These are phyloP conservation scores for Leptopilina boulardi DNA, from an alignment of 1,140 invertebrate genomes.

Conservation along the genomic window DNA sequence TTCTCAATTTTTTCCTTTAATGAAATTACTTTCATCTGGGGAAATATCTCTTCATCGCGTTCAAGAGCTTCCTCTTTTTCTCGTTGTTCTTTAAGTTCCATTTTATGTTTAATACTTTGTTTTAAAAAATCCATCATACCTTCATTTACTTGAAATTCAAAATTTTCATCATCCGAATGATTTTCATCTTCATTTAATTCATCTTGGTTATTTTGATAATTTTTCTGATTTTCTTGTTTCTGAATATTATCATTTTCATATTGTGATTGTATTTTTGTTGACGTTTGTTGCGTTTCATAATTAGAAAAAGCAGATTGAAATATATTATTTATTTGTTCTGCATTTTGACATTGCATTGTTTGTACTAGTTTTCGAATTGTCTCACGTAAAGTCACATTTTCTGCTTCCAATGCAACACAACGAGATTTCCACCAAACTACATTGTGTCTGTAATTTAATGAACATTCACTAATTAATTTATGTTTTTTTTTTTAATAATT, in stretches of 20 bases:
- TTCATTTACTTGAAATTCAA: conserved; percentile 80
- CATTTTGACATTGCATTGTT: not conserved
- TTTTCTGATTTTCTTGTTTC: not conserved
- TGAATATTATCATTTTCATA: not conserved
- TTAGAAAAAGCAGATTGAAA: not conserved
- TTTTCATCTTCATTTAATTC: conserved; percentile 14
- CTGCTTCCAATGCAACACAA: conserved; percentile 80
- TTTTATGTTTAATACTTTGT: conserved; percentile 78
- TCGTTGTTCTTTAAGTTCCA: conserved; percentile 72
- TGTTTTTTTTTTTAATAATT: not conserved
- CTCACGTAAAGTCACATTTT: conserved; percentile 79
- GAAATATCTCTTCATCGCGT: conserved; percentile 35
- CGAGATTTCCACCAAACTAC: conserved; percentile 82
- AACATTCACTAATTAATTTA: conserved; percentile 31
- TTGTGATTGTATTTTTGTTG: not conserved
- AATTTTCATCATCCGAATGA: conserved; percentile 57
- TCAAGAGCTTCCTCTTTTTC: conserved; percentile 59
- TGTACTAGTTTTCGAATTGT: not conserved
- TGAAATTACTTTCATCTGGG: conserved; percentile 53
- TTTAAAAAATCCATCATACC: conserved; percentile 81
- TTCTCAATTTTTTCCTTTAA: conserved; percentile 64
- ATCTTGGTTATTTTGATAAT: conserved; percentile 31
- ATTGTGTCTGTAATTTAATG: conserved; percentile 65
- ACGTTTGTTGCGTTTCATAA: not conserved
- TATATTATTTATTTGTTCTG: conserved; percentile 1